Percentiles rank a stretch among this genome's conserved stretches.
Conservation (phyloP, 1,140 invertebrate species). For the Hirudo medicinalis region DNA sequence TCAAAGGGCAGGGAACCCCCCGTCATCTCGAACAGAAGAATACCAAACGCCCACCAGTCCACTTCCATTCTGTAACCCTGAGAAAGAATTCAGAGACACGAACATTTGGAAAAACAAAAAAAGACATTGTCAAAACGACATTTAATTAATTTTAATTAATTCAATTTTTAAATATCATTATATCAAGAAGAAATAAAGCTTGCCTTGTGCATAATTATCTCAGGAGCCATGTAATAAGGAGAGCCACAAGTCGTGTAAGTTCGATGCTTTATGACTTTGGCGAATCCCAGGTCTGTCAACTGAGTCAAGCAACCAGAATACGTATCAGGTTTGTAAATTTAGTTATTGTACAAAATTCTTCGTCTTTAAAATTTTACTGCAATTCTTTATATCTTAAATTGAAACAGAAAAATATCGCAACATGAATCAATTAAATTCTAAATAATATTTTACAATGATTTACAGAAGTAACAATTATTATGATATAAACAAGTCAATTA, state of each 20-base stretch:
- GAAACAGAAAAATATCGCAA: no score
- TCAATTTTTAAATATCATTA: neutral
- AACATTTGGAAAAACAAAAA: no score
- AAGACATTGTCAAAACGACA: no score
- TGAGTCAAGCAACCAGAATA: neutral
- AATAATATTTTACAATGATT: no score
- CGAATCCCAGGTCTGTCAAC: conserved; percentile 4
- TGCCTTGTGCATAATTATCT: conserved; percentile 8
- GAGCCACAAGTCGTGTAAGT: conserved; percentile 4
- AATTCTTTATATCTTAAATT: no score
- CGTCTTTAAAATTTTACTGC: no score
- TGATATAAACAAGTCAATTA: no score
- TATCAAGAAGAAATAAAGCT: neutral
- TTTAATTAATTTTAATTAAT: neutral
- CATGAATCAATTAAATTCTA: no score
- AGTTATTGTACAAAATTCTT: no score
- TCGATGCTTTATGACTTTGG: conserved; percentile 3
- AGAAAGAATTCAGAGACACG: neutral
- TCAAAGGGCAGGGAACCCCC: neutral
- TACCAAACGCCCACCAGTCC: conserved; percentile 9
- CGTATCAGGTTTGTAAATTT: no score
- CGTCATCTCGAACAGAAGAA: conserved; percentile 6
- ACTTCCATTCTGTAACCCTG: conserved; percentile 8
- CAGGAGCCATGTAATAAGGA: conserved; percentile 7
- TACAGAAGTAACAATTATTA: no score